A percentile compares a stretch with the other conserved stretches of the same genome.
These are phyloP conservation scores for Phaethon lepturus DNA, from an alignment of 2,113 vertebrate genomes.

Conservation along the genomic window DNA sequence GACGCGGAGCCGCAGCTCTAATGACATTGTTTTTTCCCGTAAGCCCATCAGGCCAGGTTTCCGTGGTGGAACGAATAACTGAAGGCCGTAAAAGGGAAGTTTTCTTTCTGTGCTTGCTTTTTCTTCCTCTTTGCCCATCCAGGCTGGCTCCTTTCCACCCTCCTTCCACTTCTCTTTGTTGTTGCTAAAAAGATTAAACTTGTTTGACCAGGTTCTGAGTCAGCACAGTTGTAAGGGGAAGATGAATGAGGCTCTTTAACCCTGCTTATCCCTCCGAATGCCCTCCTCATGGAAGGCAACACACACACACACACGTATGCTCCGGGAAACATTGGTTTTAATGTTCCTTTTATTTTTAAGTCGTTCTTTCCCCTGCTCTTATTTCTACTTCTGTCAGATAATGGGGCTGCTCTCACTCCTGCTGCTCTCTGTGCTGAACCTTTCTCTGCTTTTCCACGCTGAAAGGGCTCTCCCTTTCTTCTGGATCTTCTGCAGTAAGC, in stretches of 20 bases:
- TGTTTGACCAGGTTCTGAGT: constrained; percentile 69
- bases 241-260: constrained; percentile 68
- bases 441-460: constrained; percentile 19
- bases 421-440: constrained; percentile 50
- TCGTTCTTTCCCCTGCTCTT: constrained; percentile 33
- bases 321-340: constrained; percentile 40
- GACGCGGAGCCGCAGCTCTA: background rate
- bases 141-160: constrained; percentile 40
- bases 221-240: constrained; percentile 66
- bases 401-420: constrained; percentile 42
- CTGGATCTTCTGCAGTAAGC: constrained; percentile 43
- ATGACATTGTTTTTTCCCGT: background rate
- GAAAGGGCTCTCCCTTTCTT: constrained; percentile 61
- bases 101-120: constrained; percentile 2
- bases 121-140: background rate
- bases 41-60: background rate
- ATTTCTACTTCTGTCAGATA: constrained; percentile 49
- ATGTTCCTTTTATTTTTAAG: constrained; percentile 60
- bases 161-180: constrained; percentile 55
- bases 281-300: constrained; percentile 50
- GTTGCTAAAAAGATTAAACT: constrained; percentile 63
- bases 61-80: background rate
- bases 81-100: constrained; percentile 14
- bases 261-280: constrained; percentile 48
- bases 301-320: background rate